Evolutionary conservation across 2,113 vertebrate species (phyloP), one percentile per base, ranked within the genome.

Genomic region (Columba janthina): DNA sequence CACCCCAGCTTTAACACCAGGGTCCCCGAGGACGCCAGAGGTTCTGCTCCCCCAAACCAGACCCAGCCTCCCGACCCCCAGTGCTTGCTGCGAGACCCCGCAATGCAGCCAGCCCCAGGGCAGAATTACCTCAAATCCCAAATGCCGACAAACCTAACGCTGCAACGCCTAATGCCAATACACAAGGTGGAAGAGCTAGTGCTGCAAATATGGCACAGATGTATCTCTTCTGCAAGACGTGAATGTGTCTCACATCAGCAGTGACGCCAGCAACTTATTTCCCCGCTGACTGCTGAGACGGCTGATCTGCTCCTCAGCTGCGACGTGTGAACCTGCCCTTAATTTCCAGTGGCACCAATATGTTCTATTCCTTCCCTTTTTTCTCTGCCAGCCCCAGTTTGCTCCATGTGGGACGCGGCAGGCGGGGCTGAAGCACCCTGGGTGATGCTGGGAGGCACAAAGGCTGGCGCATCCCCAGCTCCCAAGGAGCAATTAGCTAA

Each of bases 211-310:
- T 69, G 92, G 96, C 95, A 79, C 92, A 46, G 78, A 69, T 44
- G 15, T n/a, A 6, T 28, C 67, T 44, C 82, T 50, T 44, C 91
- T 72, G 92, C 86, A 51, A 53, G 89, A 67, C 8, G 19, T 61
- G 79, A 89, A 69, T 50, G 91, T 89, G 85, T 85, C 92, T 86
- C 94, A 79, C 94, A 90, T 69, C 90, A 54, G 50, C 34, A 12
- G 94, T 96, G 96, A 96, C 75, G 88, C 85, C 90, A 97, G 95
- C 94, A 80, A 56, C 95, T 97, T 80, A 77, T 90, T 95, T 94
- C 96, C 96, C 95, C 10, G n/a, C 94, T 88, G 94, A 65, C 70
- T 95, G 85, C 92, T 66, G 92, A 85, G 90, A 25, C 54, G 29
- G 85, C 90, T 66, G 88, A 82, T 85, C 92, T 6, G 11, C 85